phyloP scores from a whole-genome alignment of 2,888 invertebrate species.

The Morinoia aosen region DNA sequence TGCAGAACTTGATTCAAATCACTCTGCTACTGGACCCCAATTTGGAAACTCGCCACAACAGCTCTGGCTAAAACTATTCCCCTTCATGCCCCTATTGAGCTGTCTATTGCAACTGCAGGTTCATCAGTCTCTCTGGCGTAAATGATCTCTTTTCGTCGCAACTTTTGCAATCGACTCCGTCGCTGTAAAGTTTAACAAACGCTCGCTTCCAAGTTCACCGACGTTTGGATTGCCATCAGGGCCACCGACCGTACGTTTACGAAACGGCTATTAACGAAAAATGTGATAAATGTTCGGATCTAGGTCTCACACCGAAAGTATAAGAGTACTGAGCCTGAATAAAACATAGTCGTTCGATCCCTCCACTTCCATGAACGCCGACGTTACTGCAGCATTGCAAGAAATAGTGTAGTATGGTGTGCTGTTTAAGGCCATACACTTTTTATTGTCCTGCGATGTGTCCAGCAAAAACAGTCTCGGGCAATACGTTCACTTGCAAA shows the following conservation, averaged over 20 bases:
- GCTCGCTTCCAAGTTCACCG: neutral
- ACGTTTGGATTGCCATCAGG: constrained; percentile 3
- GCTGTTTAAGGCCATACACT: no score
- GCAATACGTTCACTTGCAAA: no score
- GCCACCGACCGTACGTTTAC: neutral
- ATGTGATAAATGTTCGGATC: no score
- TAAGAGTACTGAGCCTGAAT: no score
- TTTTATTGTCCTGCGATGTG: no score
- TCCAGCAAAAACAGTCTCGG: no score
- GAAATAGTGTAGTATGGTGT: no score
- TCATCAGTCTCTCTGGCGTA: neutral
- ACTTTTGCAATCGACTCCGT: neutral
- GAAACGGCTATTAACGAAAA: neutral
- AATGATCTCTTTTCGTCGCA: constrained; percentile 4
- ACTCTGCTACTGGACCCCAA: neutral
- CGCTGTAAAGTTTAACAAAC: constrained; percentile 2
- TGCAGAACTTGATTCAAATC: neutral
- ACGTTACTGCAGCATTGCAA: no score
- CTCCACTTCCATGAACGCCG: no score
- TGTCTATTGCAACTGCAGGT: neutral
- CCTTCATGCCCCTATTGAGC: neutral
- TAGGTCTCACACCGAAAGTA: no score
- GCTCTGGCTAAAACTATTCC: neutral
- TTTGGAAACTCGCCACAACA: neutral
- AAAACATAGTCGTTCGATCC: no score